Evolutionary conservation across 2,113 vertebrate species (phyloP).

Genomic region (Herpetotheres cachinnans): DNA sequence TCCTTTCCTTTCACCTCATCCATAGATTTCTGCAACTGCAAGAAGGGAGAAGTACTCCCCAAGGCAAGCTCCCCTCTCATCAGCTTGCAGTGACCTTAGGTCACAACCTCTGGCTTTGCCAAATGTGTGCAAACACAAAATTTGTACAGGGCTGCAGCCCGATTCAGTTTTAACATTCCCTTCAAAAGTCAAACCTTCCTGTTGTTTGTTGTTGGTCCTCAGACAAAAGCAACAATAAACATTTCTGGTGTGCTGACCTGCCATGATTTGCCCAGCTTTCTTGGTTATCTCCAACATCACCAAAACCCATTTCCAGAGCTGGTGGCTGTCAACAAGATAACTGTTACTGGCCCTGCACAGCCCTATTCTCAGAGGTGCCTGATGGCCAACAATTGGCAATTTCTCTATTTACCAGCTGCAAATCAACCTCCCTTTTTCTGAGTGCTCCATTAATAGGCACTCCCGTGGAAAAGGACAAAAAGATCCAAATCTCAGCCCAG

Average conservation of each 20-base stretch:
- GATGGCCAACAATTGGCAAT: background rate
- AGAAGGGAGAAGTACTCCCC: background rate
- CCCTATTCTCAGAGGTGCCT: background rate
- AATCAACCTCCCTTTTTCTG: background rate
- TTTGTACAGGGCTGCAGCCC: background rate
- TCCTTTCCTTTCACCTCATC: background rate
- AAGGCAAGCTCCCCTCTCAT: background rate
- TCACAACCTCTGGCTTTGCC: constrained; percentile 6
- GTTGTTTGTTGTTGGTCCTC: background rate
- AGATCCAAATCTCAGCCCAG: background rate
- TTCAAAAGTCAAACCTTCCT: background rate
- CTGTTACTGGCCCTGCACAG: background rate
- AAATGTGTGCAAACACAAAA: background rate
- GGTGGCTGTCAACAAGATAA: background rate
- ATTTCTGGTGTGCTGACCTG: background rate
- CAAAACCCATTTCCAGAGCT: background rate
- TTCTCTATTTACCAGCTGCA: background rate
- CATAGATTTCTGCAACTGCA: background rate
- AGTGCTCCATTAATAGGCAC: background rate
- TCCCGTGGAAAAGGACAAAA: background rate
- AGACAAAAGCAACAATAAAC: background rate
- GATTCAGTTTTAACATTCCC: background rate
- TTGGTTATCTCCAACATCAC: background rate
- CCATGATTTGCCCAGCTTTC: background rate
- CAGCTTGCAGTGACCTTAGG: background rate